Base-by-base conservation (phyloP, 2,797 vertebrate species). In the Crocidura indochinensis region DNA sequence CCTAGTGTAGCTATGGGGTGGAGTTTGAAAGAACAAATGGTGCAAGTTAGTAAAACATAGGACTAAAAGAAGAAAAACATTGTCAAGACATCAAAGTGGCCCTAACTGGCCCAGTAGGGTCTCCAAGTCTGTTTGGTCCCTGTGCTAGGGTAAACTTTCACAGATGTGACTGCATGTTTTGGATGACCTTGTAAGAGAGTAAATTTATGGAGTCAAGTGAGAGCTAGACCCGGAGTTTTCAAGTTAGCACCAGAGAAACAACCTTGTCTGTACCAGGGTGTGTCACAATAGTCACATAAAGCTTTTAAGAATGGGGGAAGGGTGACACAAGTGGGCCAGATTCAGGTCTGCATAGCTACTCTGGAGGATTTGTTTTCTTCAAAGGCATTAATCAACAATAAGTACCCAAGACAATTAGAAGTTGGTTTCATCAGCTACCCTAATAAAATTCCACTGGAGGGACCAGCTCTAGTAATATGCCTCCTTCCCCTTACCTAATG, bases 61-160 rank as follows among this genome's bases (percentile, higher is more conserved):
- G 82, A 94, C 72, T 29, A 31, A 26, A 82, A 72, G 47, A 83
- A 81, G 84, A 49, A 93, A 95, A 95, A 84, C 79, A 92, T 10
- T 68, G 88, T 87, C 89, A 92, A 95, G 82, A 83, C 77, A 93
- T 82, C 68, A 76, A 84, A 95, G 86, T 82, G 38, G 56, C 51
- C 46, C 17, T 69, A 72, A 74, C 26, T 60, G 75, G 49, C 79
- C 81, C 82, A 75, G 82, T 26, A 76, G 91, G 91, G 19, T 65
- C 79, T 80, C 73, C 8, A 0, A 15, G 22, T 49, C 69, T 15
- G 2, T 83, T 64, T 38, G 2, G 1, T 77, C 22, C 90, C 77
- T 24, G 6, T 47, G 53, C 86, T 1, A 22, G 74, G n/a, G 56
- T 78, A 84, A 95, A 90, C 91, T 91, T 86, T 85, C 85, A 94